These are phyloP conservation scores for Sebastolobus alascanus DNA, from an alignment of 2,797 vertebrate genomes.

Conservation along the genomic window DNA sequence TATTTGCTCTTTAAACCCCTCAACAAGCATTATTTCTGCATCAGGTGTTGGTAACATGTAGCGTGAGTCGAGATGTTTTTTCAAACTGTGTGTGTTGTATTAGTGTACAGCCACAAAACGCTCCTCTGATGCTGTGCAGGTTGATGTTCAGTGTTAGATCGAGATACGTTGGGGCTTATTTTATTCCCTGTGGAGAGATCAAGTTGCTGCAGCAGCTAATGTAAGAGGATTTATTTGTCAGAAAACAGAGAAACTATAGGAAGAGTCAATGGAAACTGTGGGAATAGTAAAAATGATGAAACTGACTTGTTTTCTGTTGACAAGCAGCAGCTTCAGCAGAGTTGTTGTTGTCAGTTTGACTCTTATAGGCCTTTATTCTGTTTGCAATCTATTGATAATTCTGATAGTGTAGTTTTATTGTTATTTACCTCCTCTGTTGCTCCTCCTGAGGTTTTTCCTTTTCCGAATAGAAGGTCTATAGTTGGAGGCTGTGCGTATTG, in stretches of 20 bases:
- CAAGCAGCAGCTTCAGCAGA: not conserved
- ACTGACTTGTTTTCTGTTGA: slow-evolving; percentile 12
- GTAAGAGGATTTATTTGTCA: slow-evolving; percentile 29
- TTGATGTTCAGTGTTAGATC: slow-evolving; percentile 9
- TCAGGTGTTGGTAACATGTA: not conserved
- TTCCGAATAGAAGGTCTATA: not conserved
- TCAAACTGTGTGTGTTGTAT: not conserved
- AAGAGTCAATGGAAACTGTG: slow-evolving; percentile 4
- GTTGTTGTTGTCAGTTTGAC: not conserved
- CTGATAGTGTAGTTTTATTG: not conserved
- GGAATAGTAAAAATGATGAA: slow-evolving; percentile 23
- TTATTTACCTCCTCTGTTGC: not conserved
- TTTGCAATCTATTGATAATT: not conserved
- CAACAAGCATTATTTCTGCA: not conserved
- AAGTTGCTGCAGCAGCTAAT: slow-evolving; percentile 20
- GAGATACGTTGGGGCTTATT: not conserved
- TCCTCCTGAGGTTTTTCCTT: not conserved
- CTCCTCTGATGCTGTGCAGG: slow-evolving; percentile 18
- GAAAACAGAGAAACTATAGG: not conserved
- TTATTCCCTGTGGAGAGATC: slow-evolving; percentile 38
- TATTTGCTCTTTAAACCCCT: not conserved
- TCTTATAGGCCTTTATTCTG: not conserved
- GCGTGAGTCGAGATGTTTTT: not conserved
- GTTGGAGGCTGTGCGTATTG: not conserved
- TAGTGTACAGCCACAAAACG: not conserved